These are phyloP conservation scores for Scopus umbretta DNA, from an alignment of 2,113 vertebrate genomes.

Conservation along the genomic window DNA sequence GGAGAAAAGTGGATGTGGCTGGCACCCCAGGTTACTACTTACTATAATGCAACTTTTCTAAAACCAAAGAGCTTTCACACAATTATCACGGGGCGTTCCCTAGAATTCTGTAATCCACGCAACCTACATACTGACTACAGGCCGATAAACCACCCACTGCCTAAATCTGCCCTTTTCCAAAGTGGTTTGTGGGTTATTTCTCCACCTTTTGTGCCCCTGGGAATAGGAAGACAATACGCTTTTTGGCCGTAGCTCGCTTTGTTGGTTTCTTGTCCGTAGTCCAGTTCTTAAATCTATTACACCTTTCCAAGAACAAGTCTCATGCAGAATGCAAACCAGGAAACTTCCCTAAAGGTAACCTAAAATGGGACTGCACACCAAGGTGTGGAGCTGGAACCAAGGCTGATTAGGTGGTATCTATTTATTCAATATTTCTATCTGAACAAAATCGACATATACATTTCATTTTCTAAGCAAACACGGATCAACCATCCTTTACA, in stretches of 20 bases:
- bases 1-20: background rate
- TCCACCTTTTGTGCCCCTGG: background rate
- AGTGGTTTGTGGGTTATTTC: background rate
- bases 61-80: background rate
- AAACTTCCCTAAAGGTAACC: background rate
- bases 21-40: background rate
- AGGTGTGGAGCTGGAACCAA: background rate
- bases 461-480: background rate
- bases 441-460: background rate
- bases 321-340: background rate
- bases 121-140: background rate
- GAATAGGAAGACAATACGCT: background rate
- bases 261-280: background rate
- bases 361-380: accelerated
- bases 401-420: background rate
- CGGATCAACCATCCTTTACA: background rate
- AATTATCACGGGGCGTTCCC: background rate
- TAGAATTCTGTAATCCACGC: background rate
- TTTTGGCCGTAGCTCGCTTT: background rate
- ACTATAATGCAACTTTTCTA: background rate
- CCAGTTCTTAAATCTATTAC: background rate
- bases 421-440: background rate
- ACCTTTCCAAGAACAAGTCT: background rate
- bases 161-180: background rate
- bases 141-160: background rate